phyloP scores from a whole-genome alignment of 2,797 vertebrate genomes.

The Tragelaphus oryx region DNA sequence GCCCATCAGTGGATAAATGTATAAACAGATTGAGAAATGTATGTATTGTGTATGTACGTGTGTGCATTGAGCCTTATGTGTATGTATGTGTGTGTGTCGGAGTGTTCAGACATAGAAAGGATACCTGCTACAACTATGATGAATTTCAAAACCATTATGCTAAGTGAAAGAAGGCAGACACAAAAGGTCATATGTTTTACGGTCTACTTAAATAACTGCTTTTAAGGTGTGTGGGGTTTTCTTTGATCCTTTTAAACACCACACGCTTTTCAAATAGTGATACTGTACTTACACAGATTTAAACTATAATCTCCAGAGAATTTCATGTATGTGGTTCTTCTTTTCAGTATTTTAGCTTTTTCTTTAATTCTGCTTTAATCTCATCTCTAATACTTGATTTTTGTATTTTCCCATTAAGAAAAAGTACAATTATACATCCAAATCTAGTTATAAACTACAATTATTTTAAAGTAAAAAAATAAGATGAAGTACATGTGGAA shows the following conservation, averaged over 20 bases:
- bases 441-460: neutral
- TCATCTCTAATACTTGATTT: neutral
- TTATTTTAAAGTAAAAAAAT: constrained; percentile 27
- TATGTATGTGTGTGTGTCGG: neutral
- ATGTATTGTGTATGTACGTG: neutral
- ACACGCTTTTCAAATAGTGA: neutral
- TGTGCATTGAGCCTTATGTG: neutral
- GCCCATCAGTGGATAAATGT: neutral
- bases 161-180: neutral
- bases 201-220: neutral
- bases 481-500: neutral
- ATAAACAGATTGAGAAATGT: neutral
- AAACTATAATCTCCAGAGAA: neutral
- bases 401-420: neutral
- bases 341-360: neutral
- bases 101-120: neutral
- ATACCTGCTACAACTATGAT: neutral
- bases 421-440: neutral
- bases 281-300: neutral
- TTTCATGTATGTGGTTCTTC: neutral
- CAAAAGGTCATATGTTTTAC: neutral
- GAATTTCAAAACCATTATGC: neutral
- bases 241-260: neutral
- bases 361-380: neutral
- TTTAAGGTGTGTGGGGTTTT: neutral